Conservation (phyloP, 2,888 invertebrate species). For the Rhorus exstirpatorius region DNA sequence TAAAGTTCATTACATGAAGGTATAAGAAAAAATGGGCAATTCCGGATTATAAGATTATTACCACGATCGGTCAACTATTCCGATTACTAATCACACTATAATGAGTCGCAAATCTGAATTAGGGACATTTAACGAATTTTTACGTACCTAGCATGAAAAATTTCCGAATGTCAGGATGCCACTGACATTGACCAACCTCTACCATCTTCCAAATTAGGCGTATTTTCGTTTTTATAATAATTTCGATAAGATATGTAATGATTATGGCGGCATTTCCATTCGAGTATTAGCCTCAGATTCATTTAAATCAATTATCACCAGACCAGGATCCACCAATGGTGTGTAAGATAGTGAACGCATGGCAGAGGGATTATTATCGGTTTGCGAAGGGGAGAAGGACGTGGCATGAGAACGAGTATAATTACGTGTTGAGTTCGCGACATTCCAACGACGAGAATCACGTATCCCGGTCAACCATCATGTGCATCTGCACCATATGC, state of each 20-base stretch:
- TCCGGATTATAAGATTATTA: no score
- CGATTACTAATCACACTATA: no score
- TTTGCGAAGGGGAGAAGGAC: not conserved
- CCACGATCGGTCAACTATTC: no score
- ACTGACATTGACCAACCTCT: no score
- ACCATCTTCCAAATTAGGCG: no score
- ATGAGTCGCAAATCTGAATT: no score
- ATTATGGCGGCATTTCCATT: not conserved
- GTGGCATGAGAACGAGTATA: not conserved
- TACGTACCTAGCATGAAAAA: no score
- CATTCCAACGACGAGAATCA: slow-evolving; percentile 45
- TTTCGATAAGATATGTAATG: not conserved
- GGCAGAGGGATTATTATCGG: not conserved
- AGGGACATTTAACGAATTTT: no score
- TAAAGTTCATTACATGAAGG: no score
- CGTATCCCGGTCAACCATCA: slow-evolving; percentile 41
- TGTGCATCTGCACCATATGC: slow-evolving; percentile 66
- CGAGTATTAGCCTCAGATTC: not conserved
- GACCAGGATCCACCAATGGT: not conserved
- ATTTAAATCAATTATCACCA: not conserved
- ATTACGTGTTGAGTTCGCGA: slow-evolving; percentile 33
- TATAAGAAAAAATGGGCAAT: no score
- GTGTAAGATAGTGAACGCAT: not conserved
- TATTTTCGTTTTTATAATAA: not conserved
- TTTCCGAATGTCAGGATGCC: no score